phyloP scores from a whole-genome alignment of 2,797 vertebrate species.

The Danio jaintianensis region DNA sequence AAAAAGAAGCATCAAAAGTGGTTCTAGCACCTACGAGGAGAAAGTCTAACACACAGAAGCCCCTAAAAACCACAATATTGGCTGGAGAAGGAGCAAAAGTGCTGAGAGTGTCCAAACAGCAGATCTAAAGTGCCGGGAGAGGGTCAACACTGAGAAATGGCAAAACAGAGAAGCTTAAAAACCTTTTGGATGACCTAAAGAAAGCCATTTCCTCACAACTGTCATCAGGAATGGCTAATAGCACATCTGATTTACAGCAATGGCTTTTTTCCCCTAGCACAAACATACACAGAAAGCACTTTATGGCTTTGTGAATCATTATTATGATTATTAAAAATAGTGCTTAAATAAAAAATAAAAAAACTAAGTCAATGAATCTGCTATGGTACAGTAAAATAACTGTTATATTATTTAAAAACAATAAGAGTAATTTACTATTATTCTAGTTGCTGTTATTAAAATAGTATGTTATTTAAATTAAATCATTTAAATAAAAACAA shows the following conservation, averaged over 20 bases:
- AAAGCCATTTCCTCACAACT: background rate
- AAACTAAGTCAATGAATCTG: too few species aligned
- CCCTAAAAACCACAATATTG: constrained; percentile 52
- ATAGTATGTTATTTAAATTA: too few species aligned
- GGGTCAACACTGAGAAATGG: background rate
- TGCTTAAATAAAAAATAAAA: too few species aligned
- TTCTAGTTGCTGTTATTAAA: too few species aligned
- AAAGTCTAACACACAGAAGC: constrained; percentile 41
- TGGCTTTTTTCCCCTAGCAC: background rate
- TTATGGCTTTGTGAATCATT: background rate
- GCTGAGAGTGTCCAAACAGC: constrained; percentile 26
- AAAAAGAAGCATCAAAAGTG: constrained; percentile 32
- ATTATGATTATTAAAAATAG: background rate
- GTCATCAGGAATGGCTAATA: constrained; percentile 6
- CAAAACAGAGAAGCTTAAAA: constrained; percentile 2
- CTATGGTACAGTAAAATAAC: too few species aligned
- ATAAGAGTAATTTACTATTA: too few species aligned
- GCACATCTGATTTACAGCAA: constrained; percentile 1
- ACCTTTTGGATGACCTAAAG: background rate
- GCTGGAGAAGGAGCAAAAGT: constrained; percentile 4
- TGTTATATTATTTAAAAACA: too few species aligned
- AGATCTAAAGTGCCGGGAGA: constrained; percentile 1
- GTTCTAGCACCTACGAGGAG: constrained; percentile 16
- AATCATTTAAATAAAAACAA: too few species aligned
- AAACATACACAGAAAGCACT: background rate